Percentiles rank a stretch among this genome's conserved stretches.
Conservation (phyloP, 1,140 invertebrate genomes). For the Pogonomyrmex barbatus region DNA sequence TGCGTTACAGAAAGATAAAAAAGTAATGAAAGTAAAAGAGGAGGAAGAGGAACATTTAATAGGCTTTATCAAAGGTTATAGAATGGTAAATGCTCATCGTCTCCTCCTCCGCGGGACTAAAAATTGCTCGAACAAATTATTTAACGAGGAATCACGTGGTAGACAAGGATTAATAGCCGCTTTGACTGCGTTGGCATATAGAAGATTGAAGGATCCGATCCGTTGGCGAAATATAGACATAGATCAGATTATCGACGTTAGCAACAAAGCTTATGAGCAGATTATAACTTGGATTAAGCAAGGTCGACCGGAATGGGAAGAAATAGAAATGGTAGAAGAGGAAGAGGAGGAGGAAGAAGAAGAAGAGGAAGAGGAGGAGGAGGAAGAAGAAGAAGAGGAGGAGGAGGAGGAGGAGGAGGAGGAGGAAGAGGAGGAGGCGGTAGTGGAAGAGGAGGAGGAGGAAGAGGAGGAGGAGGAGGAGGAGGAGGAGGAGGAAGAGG, state of each 20-base stretch:
- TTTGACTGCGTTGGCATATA: slow-evolving; percentile 73
- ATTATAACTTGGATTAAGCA: slow-evolving; percentile 73
- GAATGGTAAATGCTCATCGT: slow-evolving; percentile 75
- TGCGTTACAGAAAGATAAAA: neutral
- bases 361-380: slow-evolving; percentile 48
- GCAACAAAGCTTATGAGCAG: slow-evolving; percentile 71
- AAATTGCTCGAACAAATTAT: slow-evolving; percentile 70
- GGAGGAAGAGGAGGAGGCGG: slow-evolving; percentile 39
- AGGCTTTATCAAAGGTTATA: slow-evolving; percentile 72
- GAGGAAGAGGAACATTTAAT: slow-evolving; percentile 8
- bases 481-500: neutral
- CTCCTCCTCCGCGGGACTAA: slow-evolving; percentile 76
- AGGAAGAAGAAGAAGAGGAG: slow-evolving; percentile 44
- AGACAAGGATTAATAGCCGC: slow-evolving; percentile 78
- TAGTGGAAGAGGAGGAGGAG: slow-evolving; percentile 19
- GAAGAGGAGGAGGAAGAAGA: slow-evolving; percentile 62
- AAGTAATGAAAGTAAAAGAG: slow-evolving; percentile 51
- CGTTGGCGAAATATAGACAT: slow-evolving; percentile 78
- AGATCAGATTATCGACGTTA: slow-evolving; percentile 77
- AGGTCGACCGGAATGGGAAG: slow-evolving; percentile 60
- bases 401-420: slow-evolving; percentile 68
- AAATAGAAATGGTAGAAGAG: slow-evolving; percentile 17
- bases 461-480: neutral
- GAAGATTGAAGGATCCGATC: slow-evolving; percentile 70
- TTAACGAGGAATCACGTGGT: slow-evolving; percentile 67